Percentiles rank a stretch among this genome's conserved stretches.
Conservation (phyloP, 1,140 invertebrate species). For the Bicyclus anynana region DNA sequence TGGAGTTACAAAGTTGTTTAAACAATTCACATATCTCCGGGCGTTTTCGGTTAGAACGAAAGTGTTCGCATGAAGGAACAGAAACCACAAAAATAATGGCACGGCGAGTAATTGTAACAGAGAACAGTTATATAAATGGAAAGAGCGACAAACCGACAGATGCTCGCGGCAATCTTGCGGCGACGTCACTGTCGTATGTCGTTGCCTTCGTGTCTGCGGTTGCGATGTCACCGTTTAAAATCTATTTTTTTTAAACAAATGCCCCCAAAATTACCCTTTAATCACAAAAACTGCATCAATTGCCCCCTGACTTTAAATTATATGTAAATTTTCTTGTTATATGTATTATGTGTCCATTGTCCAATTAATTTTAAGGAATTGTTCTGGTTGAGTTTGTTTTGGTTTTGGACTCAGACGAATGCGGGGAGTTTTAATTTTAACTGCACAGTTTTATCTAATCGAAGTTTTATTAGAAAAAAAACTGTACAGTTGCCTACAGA, state of each 20-base stretch:
- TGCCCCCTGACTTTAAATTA: neutral
- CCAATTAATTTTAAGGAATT: too few relatives aligned
- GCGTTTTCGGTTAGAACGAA: slow-evolving; percentile 43
- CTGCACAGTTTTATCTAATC: too few relatives aligned
- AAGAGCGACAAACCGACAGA: slow-evolving; percentile 71
- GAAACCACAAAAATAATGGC: slow-evolving; percentile 60
- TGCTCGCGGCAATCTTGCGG: slow-evolving; percentile 71
- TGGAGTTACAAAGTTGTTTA: neutral
- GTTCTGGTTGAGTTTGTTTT: too few relatives aligned
- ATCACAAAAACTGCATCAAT: neutral
- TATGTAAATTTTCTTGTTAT: neutral
- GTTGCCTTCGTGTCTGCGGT: slow-evolving; percentile 65
- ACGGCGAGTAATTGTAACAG: slow-evolving; percentile 61
- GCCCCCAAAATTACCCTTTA: slow-evolving; percentile 3
- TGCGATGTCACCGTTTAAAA: slow-evolving; percentile 66
- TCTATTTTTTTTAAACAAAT: slow-evolving; percentile 26
- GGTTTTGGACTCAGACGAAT: too few relatives aligned
- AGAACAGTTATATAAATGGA: slow-evolving; percentile 57
- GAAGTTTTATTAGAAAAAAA: too few relatives aligned
- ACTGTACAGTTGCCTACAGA: too few relatives aligned
- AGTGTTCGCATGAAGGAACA: slow-evolving; percentile 53
- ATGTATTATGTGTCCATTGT: too few relatives aligned
- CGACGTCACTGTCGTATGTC: slow-evolving; percentile 44
- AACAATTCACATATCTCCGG: slow-evolving; percentile 54
- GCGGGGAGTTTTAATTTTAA: too few relatives aligned